Conservation (phyloP, 2,113 vertebrate species). For the Ptilonorhynchus violaceus region DNA sequence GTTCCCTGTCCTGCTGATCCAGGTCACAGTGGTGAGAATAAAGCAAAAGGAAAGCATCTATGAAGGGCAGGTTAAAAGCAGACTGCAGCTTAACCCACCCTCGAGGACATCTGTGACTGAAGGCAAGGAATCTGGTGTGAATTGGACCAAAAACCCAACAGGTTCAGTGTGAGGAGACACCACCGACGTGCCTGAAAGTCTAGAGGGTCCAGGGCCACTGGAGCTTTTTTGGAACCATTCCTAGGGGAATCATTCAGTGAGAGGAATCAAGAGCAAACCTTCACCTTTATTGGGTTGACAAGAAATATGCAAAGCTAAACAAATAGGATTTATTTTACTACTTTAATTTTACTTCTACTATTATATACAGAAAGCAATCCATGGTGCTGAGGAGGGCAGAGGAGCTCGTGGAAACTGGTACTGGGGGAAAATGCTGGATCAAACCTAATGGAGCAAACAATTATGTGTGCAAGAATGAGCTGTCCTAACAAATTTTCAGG, state of each 20-base stretch:
- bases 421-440: not conserved
- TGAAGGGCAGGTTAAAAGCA: not conserved
- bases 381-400: not conserved
- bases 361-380: not conserved
- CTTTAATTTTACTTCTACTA: not conserved
- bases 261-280: not conserved
- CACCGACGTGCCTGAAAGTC: rapidly evolving
- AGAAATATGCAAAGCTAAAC: not conserved
- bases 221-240: not conserved
- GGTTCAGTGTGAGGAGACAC: not conserved
- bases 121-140: not conserved
- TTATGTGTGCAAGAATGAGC: not conserved
- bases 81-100: not conserved
- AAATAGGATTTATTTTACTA: not conserved
- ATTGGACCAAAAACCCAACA: rapidly evolving
- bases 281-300: not conserved
- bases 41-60: not conserved
- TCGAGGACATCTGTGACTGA: not conserved
- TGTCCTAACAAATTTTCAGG: not conserved
- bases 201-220: too few relatives aligned
- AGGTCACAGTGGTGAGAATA: not conserved
- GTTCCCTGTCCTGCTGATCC: not conserved
- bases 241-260: not conserved
- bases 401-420: not conserved
- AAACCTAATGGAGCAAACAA: rapidly evolving